phyloP scores from a whole-genome alignment of 2,113 vertebrate species.

The Typhlomys cinereus region DNA sequence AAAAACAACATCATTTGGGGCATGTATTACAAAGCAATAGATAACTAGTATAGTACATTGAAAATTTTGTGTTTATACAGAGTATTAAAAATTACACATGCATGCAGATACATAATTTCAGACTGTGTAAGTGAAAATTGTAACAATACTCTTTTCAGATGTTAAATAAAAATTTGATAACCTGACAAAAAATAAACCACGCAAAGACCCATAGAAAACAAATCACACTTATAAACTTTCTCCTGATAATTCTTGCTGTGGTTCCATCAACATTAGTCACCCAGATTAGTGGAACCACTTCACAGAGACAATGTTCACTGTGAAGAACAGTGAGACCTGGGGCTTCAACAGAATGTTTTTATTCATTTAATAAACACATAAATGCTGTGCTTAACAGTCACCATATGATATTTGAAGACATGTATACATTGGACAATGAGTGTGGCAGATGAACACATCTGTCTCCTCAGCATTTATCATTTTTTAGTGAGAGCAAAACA shows the following conservation, averaged over 20 bases:
- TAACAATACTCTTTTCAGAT: not conserved
- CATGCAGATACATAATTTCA: not conserved
- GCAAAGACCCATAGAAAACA: not conserved
- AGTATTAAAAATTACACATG: not conserved
- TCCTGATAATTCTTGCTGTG: not conserved
- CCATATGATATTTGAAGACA: not conserved
- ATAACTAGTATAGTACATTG: not conserved
- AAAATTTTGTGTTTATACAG: not conserved
- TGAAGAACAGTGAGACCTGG: constrained; percentile 68
- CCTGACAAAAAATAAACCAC: not conserved
- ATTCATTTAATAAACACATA: not conserved
- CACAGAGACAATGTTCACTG: constrained; percentile 66
- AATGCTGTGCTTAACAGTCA: not conserved
- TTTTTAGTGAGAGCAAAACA: too few species aligned
- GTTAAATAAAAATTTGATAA: not conserved
- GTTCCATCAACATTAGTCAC: constrained; percentile 51
- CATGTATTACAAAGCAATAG: not conserved
- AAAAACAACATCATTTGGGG: not conserved
- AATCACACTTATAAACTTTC: not conserved
- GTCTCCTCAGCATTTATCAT: not conserved
- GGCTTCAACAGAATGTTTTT: constrained; percentile 49
- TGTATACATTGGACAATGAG: not conserved
- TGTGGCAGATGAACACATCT: not conserved
- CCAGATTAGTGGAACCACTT: constrained; percentile 73
- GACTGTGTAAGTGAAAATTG: not conserved